Conservation (phyloP, 2,888 invertebrate species). For the Clitarchus hookeri region DNA sequence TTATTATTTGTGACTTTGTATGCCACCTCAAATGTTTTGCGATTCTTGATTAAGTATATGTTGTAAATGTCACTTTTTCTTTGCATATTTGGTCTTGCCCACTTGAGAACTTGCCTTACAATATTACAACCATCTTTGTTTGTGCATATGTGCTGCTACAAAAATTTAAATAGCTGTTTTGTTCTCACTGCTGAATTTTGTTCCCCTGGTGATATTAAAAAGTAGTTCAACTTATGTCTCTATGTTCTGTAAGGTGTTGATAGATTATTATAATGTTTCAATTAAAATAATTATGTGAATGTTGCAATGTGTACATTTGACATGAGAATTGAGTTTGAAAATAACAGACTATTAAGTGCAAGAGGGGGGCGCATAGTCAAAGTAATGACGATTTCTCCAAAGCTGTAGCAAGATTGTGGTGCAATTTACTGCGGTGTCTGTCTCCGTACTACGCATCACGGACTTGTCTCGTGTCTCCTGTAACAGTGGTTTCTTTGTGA, state of each 20-base stretch:
- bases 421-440: neutral
- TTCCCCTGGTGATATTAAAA: neutral
- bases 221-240: neutral
- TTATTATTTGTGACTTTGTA: neutral
- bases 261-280: neutral
- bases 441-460: neutral
- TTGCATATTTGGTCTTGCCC: neutral
- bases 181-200: neutral
- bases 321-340: neutral
- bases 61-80: too few species aligned
- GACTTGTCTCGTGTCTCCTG: neutral
- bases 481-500: neutral
- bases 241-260: neutral
- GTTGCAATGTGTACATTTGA: neutral
- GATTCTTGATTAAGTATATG: neutral
- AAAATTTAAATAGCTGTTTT: neutral
- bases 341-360: neutral
- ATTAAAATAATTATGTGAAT: conserved; percentile 7
- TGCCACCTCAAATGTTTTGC: neutral
- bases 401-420: neutral
- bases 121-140: neutral
- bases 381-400: neutral
- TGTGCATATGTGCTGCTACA: neutral
- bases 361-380: neutral
- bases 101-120: too few species aligned